Percentiles rank a stretch among this genome's conserved stretches.
Evolutionary conservation across 2,797 vertebrate genomes (phyloP).

Genomic region (Epinephelus malabaricus): DNA sequence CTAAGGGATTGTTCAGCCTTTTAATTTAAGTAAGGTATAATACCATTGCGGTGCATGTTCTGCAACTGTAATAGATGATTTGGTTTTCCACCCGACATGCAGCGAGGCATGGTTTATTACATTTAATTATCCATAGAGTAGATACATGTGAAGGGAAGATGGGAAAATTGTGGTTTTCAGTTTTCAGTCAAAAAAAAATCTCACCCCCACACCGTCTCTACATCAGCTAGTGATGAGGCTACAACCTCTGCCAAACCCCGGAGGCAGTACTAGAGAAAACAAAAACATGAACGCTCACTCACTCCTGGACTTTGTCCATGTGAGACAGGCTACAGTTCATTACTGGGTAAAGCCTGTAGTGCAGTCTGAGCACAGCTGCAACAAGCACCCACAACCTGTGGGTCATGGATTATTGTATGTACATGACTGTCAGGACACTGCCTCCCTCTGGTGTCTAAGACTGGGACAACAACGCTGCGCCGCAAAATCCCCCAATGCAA

Average conservation of each 20-base stretch:
- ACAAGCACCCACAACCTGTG: conserved; percentile 25
- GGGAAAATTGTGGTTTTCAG: background rate
- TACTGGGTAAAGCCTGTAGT: conserved; percentile 41
- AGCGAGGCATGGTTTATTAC: background rate
- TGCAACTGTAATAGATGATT: background rate
- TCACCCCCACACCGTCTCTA: background rate
- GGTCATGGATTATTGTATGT: background rate
- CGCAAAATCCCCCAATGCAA: background rate
- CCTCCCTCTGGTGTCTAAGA: conserved; percentile 71
- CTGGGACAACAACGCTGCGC: conserved; percentile 24
- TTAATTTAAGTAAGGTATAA: conserved; percentile 1
- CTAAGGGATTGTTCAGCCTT: conserved; percentile 1
- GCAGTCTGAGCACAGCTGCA: conserved; percentile 22
- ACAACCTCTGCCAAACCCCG: conserved; percentile 16
- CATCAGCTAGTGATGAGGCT: background rate
- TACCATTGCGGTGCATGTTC: background rate
- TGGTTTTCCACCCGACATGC: background rate
- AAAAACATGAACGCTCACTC: background rate
- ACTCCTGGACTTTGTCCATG: conserved; percentile 18
- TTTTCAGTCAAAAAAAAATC: background rate
- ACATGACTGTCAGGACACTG: conserved; percentile 31
- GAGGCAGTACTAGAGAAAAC: conserved; percentile 12
- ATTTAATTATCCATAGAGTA: background rate
- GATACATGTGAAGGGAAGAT: background rate
- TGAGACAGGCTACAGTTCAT: conserved; percentile 48